A percentile compares a stretch with the other conserved stretches of the same genome.
phyloP scores from a whole-genome alignment of 2,888 invertebrate genomes.

The Acrocera orbiculus region DNA sequence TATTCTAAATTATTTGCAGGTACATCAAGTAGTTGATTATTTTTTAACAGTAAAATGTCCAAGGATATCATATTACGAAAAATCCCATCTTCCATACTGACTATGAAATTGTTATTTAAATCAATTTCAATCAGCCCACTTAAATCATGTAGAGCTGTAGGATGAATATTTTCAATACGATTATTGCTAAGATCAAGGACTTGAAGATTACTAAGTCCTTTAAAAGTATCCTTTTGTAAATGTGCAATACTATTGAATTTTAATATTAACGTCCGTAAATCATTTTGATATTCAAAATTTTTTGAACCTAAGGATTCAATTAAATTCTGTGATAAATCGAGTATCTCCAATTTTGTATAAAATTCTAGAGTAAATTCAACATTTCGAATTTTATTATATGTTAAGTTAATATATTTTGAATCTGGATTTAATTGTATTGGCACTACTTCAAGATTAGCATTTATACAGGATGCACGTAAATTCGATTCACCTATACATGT shows the following conservation, averaged over 20 bases:
- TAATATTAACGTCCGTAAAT: conserved; percentile 56
- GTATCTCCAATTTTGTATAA: conserved; percentile 58
- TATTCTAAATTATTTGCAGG: conserved; percentile 50
- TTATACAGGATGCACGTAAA: conserved; percentile 57
- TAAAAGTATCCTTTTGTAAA: conserved; percentile 57
- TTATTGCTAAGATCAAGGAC: conserved; percentile 61
- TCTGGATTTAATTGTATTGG: conserved; percentile 82
- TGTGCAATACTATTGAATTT: conserved; percentile 56
- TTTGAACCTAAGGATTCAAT: conserved; percentile 62
- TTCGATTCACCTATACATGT: conserved; percentile 63
- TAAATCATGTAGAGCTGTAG: conserved; percentile 61
- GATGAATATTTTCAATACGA: conserved; percentile 53
- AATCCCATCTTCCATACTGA: conserved; percentile 51
- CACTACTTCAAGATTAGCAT: conserved; percentile 63
- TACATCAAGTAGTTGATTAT: conserved; percentile 62
- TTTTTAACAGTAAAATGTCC: conserved; percentile 52
- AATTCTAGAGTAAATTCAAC: conserved; percentile 62
- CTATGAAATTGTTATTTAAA: conserved; percentile 57
- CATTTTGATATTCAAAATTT: conserved; percentile 62
- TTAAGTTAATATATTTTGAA: conserved; percentile 62
- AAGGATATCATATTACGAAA: conserved; percentile 52
- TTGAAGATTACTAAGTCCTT: conserved; percentile 48
- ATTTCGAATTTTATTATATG: conserved; percentile 64
- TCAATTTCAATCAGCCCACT: conserved; percentile 54
- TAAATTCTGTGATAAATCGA: conserved; percentile 69